A percentile compares a stretch with the other conserved stretches of the same genome.
Evolutionary conservation across 2,888 invertebrate species (phyloP).

Genomic region (Phlogophora meticulosa): DNA sequence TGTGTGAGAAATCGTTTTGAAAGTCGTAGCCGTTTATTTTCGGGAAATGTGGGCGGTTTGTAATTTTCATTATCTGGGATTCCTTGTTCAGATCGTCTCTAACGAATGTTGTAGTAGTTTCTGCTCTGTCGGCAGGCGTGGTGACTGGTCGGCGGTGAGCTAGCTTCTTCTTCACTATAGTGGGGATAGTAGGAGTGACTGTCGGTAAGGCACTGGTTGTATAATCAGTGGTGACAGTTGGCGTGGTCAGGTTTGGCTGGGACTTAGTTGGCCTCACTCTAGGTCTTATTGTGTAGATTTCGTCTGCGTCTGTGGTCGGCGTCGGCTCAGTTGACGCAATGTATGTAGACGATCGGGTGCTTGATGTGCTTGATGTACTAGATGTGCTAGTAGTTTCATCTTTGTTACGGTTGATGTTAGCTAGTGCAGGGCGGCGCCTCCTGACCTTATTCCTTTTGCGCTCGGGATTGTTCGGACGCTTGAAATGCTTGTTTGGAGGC

Average conservation of each 20-base stretch:
- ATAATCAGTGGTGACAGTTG: conserved; percentile 84
- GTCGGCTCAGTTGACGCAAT: conserved; percentile 75
- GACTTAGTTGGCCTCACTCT: conserved; percentile 80
- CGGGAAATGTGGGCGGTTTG: conserved; percentile 79
- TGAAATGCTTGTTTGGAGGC: conserved; percentile 87
- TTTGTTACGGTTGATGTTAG: conserved; percentile 76
- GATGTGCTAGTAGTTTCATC: conserved; percentile 74
- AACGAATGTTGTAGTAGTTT: conserved; percentile 80
- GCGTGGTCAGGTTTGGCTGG: conserved; percentile 83
- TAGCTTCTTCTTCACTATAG: conserved; percentile 84
- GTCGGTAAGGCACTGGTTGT: conserved; percentile 88
- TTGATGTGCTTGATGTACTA: conserved; percentile 63
- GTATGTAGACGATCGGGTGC: conserved; percentile 59
- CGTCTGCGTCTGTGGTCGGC: conserved; percentile 76
- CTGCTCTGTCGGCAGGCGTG: conserved; percentile 78
- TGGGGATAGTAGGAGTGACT: conserved; percentile 85
- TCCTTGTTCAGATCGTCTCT: conserved; percentile 81
- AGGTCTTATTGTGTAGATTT: conserved; percentile 82
- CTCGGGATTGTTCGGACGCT: conserved; percentile 79
- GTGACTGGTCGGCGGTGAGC: conserved; percentile 81
- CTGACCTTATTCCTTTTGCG: conserved; percentile 87
- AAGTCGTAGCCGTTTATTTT: conserved; percentile 77
- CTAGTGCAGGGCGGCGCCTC: conserved; percentile 85
- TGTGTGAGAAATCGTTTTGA: conserved; percentile 85
- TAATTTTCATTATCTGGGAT: conserved; percentile 89